These are phyloP conservation scores for Oophaga sylvatica DNA, from an alignment of 2,797 vertebrate genomes.

Conservation along the genomic window DNA sequence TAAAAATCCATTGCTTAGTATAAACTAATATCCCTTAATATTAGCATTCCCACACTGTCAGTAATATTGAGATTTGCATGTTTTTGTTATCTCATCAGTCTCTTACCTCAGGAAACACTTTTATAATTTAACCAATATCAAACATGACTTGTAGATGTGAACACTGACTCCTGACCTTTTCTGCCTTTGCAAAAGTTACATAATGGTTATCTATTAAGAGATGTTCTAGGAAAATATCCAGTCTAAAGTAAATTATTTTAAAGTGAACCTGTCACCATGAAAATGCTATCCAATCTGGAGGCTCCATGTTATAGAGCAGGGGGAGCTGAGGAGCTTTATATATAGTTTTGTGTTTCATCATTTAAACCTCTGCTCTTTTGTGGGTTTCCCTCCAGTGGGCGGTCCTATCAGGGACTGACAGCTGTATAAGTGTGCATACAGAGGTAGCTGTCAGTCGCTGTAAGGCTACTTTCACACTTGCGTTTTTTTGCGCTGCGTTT, in stretches of 20 bases:
- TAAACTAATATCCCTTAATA: neutral
- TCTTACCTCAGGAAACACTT: neutral
- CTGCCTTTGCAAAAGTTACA: neutral
- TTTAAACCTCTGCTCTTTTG: no score
- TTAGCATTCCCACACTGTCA: neutral
- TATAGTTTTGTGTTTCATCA: no score
- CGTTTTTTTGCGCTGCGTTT: no score
- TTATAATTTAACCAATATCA: neutral
- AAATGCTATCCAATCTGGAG: no score
- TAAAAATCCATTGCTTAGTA: neutral
- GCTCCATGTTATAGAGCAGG: no score
- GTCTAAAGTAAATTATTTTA: neutral
- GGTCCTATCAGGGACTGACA: no score
- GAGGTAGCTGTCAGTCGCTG: no score
- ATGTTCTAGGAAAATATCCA: neutral
- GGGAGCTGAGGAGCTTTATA: no score
- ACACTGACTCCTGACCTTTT: constrained; percentile 18
- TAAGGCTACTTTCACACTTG: no score
- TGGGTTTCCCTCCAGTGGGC: no score
- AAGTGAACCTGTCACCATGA: no score
- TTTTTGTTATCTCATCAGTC: neutral
- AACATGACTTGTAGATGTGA: neutral
- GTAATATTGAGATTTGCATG: neutral
- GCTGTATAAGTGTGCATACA: no score
- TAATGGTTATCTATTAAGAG: constrained; percentile 47